phyloP scores from a whole-genome alignment of 1,140 invertebrate genomes.

The Drosophila pruinosa region DNA sequence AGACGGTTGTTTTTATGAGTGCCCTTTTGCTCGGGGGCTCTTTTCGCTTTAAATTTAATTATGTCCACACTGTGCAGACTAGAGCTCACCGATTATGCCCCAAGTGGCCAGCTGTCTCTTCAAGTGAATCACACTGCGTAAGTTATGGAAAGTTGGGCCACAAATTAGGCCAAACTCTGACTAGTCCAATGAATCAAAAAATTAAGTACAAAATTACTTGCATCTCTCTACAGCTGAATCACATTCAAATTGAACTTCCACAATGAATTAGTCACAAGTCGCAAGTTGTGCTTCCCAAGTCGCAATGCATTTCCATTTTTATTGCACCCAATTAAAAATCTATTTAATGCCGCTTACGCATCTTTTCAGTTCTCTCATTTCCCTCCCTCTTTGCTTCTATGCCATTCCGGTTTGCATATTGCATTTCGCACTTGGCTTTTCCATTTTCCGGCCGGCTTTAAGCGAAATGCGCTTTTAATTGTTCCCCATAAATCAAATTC shows the following conservation, averaged over 20 bases:
- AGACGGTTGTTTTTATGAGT: constrained; percentile 63
- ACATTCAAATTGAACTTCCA: neutral
- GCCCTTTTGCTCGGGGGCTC: constrained; percentile 34
- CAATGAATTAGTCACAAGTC: neutral
- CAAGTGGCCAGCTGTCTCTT: constrained; percentile 36
- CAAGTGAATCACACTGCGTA: constrained; percentile 27
- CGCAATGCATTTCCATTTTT: constrained; percentile 42
- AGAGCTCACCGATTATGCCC: neutral
- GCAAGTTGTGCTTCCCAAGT: constrained; percentile 9
- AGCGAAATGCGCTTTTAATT: constrained; percentile 74
- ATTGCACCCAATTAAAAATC: constrained; percentile 71
- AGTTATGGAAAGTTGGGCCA: constrained; percentile 48
- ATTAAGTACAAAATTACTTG: neutral
- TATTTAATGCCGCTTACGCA: constrained; percentile 56
- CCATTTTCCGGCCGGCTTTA: constrained; percentile 17
- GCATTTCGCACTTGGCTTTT: constrained; percentile 31
- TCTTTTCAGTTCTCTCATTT: neutral
- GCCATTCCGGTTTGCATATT: constrained; percentile 15
- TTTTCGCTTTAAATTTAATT: constrained; percentile 69
- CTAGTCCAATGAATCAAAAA: constrained; percentile 16
- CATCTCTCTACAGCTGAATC: constrained; percentile 7
- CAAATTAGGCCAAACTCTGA: neutral
- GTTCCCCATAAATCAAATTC: constrained; percentile 63
- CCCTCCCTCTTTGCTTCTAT: neutral
- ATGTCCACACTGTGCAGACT: constrained; percentile 12